These are phyloP conservation scores for Pollenia labialis DNA, from an alignment of 2,888 invertebrate species.

Conservation along the genomic window DNA sequence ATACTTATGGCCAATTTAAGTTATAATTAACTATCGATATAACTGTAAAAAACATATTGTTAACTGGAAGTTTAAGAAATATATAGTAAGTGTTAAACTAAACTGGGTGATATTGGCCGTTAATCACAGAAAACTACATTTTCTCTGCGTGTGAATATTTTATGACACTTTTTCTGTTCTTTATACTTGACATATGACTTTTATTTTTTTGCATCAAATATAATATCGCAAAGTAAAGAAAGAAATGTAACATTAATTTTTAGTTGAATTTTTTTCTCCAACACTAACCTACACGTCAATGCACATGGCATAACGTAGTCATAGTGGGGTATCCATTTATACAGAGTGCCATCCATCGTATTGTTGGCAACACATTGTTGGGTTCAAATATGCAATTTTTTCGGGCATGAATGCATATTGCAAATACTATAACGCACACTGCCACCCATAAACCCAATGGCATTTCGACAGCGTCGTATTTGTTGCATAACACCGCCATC, in stretches of 20 bases:
- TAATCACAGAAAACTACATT: too few relatives aligned
- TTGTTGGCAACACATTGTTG: slow-evolving; percentile 95
- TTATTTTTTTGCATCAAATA: slow-evolving; percentile 25
- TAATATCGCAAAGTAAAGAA: neutral
- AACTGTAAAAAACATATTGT: too few relatives aligned
- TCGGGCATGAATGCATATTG: slow-evolving; percentile 96
- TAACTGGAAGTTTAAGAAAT: too few relatives aligned
- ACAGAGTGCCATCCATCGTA: slow-evolving; percentile 89
- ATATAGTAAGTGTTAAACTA: too few relatives aligned
- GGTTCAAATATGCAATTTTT: slow-evolving; percentile 91
- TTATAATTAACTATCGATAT: too few relatives aligned
- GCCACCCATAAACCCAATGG: slow-evolving; percentile 92
- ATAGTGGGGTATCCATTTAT: slow-evolving; percentile 93
- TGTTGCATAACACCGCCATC: slow-evolving; percentile 96
- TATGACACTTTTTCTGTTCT: neutral
- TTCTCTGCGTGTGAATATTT: too few relatives aligned
- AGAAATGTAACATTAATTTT: neutral
- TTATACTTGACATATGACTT: slow-evolving; percentile 34
- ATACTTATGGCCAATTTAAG: too few relatives aligned
- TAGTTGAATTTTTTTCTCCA: neutral
- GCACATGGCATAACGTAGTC: slow-evolving; percentile 94
- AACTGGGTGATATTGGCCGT: too few relatives aligned
- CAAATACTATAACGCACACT: slow-evolving; percentile 94
- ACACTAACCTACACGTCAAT: slow-evolving; percentile 89
- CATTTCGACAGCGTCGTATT: slow-evolving; percentile 91